Evolutionary conservation across 2,797 vertebrate genomes (phyloP).

Genomic region (Lepus oiostolus): DNA sequence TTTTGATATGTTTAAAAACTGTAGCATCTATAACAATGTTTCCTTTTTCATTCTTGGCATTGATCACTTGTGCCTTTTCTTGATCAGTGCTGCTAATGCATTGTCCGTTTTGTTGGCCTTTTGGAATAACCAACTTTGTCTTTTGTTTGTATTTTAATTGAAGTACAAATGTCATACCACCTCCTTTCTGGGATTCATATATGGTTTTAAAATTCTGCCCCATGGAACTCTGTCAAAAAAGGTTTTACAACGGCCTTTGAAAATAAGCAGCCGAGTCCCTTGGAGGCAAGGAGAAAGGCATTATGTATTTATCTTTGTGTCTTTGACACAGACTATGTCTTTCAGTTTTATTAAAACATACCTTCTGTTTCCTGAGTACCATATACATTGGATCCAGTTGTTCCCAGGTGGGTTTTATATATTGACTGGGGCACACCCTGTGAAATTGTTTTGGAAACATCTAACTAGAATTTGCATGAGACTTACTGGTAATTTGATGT

Average conservation of each 20-base stretch:
- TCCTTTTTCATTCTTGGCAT: not conserved
- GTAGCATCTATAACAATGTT: not conserved
- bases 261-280: not conserved
- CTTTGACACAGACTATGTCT: not conserved
- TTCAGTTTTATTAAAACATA: not conserved
- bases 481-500: conserved; percentile 43
- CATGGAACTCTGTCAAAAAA: conserved; percentile 28
- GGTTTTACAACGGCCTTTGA: not conserved
- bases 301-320: not conserved
- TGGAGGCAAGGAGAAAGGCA: not conserved
- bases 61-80: not conserved
- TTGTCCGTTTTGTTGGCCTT: not conserved
- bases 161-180: not conserved
- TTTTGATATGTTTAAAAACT: not conserved
- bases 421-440: not conserved
- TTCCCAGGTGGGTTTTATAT: conserved; percentile 25
- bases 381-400: not conserved
- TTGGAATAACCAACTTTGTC: not conserved
- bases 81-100: not conserved
- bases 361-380: fast-evolving
- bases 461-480: conserved; percentile 24
- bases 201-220: not conserved
- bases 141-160: conserved; percentile 17
- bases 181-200: not conserved
- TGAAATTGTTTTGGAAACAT: conserved; percentile 39